Percentiles rank a stretch among this genome's conserved stretches.
Evolutionary conservation across 2,888 invertebrate genomes (phyloP).

Genomic region (Phlogophora meticulosa): DNA sequence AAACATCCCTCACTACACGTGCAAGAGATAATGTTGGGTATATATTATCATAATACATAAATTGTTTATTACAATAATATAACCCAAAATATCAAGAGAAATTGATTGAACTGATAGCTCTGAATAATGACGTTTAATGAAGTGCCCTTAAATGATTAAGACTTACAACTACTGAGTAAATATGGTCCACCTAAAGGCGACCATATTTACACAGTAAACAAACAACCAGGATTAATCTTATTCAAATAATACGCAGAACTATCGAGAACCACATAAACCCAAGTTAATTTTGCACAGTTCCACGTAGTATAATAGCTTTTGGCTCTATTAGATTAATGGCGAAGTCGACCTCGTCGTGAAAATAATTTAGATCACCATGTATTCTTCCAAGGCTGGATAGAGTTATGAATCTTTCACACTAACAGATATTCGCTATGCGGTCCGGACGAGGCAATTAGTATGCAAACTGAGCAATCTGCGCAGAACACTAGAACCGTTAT

Average conservation of each 20-base stretch:
- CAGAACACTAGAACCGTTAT: slow-evolving; percentile 61
- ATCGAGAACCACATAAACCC: neutral
- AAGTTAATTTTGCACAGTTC: slow-evolving; percentile 22
- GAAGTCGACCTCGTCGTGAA: slow-evolving; percentile 31
- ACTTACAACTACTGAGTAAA: neutral
- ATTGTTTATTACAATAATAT: no score
- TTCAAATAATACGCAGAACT: slow-evolving; percentile 12
- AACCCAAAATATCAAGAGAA: neutral
- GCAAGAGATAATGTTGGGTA: neutral
- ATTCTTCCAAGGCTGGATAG: slow-evolving; percentile 31
- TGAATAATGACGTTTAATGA: neutral
- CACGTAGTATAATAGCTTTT: neutral
- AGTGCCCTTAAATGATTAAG: neutral
- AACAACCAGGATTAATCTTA: slow-evolving; percentile 1
- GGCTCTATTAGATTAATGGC: slow-evolving; percentile 29
- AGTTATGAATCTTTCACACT: slow-evolving; percentile 46
- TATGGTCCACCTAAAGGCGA: neutral
- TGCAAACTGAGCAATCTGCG: slow-evolving; percentile 62
- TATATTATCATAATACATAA: no score
- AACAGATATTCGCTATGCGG: slow-evolving; percentile 48
- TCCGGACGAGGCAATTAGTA: slow-evolving; percentile 54
- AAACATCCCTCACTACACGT: no score
- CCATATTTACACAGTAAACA: neutral
- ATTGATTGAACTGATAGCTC: neutral
- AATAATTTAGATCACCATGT: slow-evolving; percentile 38